Evolutionary conservation across 2,797 vertebrate species (phyloP).

Genomic region (Gallinago nigripennis): DNA sequence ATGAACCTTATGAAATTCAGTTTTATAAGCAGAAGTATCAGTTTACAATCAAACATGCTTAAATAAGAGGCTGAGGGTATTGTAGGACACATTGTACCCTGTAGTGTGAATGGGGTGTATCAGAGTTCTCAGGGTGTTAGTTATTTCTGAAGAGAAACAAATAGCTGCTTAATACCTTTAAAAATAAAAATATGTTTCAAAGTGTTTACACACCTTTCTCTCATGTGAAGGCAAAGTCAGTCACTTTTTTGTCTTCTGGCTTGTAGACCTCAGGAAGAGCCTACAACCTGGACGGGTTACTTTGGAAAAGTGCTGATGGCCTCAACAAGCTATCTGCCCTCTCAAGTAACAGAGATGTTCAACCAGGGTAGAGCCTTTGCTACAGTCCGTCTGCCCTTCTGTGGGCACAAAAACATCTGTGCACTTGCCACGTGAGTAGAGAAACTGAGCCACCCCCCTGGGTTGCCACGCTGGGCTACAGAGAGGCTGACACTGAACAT

Average conservation of each 20-base stretch:
- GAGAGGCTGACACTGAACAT: background rate
- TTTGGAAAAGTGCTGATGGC: conserved; percentile 96
- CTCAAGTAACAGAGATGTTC: conserved; percentile 99
- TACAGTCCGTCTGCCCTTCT: conserved; percentile 96
- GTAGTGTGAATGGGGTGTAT: background rate
- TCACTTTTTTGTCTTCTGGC: background rate
- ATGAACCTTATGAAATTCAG: background rate
- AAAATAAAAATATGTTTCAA: background rate
- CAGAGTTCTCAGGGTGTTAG: background rate
- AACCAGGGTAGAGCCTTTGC: conserved; percentile 97
- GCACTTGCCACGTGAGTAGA: conserved; percentile 91
- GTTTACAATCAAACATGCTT: conserved; percentile 11
- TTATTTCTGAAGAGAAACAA: background rate
- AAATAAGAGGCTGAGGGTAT: background rate
- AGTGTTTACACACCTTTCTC: background rate
- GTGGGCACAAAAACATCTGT: conserved; percentile 98
- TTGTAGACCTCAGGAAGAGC: conserved; percentile 93
- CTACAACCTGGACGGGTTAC: conserved; percentile 97
- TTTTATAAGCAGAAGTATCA: conserved; percentile 20
- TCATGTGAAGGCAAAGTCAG: background rate
- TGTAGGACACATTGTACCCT: background rate
- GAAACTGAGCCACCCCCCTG: fast-evolving
- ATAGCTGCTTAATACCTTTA: background rate
- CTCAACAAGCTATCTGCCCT: conserved; percentile 95
- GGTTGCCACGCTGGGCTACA: fast-evolving